Evolutionary conservation across 2,888 invertebrate species (phyloP), one percentile per base, ranked within the genome.

Genomic region (Tuberolachnus salignus): DNA sequence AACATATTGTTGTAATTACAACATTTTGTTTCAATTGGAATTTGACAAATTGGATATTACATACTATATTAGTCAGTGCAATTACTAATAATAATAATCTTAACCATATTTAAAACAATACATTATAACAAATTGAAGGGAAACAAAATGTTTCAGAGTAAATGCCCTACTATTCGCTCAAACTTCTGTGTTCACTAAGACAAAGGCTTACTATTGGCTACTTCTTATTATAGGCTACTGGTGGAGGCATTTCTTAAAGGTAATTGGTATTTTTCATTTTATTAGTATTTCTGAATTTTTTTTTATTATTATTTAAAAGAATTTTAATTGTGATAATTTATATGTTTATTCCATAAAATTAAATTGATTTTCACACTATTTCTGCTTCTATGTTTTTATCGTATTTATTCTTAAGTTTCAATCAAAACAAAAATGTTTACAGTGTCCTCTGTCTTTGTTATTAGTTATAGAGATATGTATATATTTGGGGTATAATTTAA

Each of bases 61-160:
- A 64, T 74, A 74, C 63, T 53, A n/a, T 64, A 64, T 63, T 53
- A 74, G 42, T 74, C 51, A 14, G 53, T 64, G 51, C 21, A 53
- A 64, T 74, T 46, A 42, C 55, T 55, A 55, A 42, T 70, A 42
- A 69, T 69, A 42, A 69, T 69, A 49, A 66, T 46, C 23, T 13
- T 53, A 53, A 23, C 51, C 19, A 19, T 70, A 4, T 23, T 64
- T 34, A 19, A 26, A 49, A 51, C n/a, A 74, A 53, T 21, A 53
- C 16, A 34, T 26, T 61, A 64, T 63, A 42, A 53, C 34, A 61
- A 63, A 73, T 14, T 73, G 63, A 63, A 73, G 53, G 23, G 73
- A 74, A 51, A 64, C 73, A 64, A 64, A n/a, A 74, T 74, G 73
- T 74, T 74, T 74, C 63, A 74, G 73, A 64, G 64, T 73, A 73